Evolutionary conservation across 2,888 invertebrate genomes (phyloP).

Genomic region (Bugula neritina): DNA sequence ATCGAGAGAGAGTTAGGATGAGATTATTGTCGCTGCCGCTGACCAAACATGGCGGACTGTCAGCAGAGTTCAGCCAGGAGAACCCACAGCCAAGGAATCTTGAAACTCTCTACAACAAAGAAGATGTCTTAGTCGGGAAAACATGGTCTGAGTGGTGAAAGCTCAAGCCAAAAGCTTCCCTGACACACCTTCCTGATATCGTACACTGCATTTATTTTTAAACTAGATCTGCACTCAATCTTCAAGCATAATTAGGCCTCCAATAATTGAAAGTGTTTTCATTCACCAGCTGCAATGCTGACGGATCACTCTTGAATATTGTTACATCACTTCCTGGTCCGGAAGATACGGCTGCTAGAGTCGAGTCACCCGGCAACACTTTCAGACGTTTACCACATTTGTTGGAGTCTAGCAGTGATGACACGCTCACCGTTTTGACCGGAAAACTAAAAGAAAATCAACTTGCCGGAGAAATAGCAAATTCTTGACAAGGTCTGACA

Average conservation of each 20-base stretch:
- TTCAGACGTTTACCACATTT: not conserved
- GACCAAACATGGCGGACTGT: not conserved
- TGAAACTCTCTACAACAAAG: too few relatives aligned
- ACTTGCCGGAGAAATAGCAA: too few relatives aligned
- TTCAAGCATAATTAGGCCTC: too few relatives aligned
- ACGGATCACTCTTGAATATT: too few relatives aligned
- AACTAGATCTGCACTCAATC: too few relatives aligned
- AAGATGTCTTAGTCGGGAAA: too few relatives aligned
- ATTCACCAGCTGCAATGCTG: too few relatives aligned
- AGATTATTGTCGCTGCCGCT: not conserved
- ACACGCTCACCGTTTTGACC: not conserved
- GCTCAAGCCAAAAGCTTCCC: not conserved
- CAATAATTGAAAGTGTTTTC: too few relatives aligned
- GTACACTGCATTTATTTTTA: not conserved
- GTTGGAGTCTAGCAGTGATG: not conserved
- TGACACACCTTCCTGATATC: not conserved
- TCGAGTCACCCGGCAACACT: not conserved
- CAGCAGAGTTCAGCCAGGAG: not conserved
- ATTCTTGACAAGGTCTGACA: too few relatives aligned
- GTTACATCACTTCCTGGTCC: not conserved
- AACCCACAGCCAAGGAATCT: not conserved
- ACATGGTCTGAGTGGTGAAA: not conserved
- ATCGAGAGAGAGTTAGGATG: too few relatives aligned
- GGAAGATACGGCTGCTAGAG: not conserved
- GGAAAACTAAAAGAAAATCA: conserved; percentile 2